phyloP scores from a whole-genome alignment of 1,140 invertebrate genomes.

The Papilio aristodemus region DNA sequence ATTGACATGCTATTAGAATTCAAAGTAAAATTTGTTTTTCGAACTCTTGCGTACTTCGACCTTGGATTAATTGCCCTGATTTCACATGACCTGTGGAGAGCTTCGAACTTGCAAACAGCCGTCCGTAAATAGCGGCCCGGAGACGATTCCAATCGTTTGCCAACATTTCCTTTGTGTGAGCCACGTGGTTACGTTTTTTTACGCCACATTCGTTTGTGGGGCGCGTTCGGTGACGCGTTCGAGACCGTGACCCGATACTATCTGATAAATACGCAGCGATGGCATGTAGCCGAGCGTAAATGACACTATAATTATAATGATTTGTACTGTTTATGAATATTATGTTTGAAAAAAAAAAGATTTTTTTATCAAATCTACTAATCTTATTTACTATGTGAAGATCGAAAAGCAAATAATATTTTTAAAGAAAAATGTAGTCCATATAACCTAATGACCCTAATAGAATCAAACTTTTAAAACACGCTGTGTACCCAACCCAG shows the following conservation, averaged over 20 bases:
- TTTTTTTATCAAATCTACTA: too few relatives aligned
- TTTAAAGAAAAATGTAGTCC: not conserved
- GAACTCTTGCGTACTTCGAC: conserved; percentile 44
- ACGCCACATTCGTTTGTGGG: conserved; percentile 20
- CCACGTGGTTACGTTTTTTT: conserved; percentile 56
- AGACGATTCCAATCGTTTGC: conserved; percentile 55
- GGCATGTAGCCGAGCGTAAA: not conserved
- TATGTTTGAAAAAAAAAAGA: not conserved
- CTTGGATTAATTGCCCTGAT: conserved; percentile 73
- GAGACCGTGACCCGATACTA: conserved; percentile 22
- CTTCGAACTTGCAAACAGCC: conserved; percentile 69
- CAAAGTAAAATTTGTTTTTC: too few relatives aligned
- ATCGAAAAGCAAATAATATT: not conserved
- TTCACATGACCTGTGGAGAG: conserved; percentile 52
- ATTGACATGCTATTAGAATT: too few relatives aligned
- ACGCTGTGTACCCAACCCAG: not conserved
- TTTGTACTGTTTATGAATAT: not conserved
- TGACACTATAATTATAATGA: conserved; percentile 12
- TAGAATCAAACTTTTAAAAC: not conserved
- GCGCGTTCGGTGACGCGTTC: conserved; percentile 7
- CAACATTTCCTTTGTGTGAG: conserved; percentile 59
- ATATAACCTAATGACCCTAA: not conserved
- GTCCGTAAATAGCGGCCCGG: conserved; percentile 62
- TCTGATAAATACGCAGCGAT: conserved; percentile 6
- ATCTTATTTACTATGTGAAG: too few relatives aligned